Conservation (phyloP, 2,113 vertebrate genomes). For the Pitta sordida region DNA sequence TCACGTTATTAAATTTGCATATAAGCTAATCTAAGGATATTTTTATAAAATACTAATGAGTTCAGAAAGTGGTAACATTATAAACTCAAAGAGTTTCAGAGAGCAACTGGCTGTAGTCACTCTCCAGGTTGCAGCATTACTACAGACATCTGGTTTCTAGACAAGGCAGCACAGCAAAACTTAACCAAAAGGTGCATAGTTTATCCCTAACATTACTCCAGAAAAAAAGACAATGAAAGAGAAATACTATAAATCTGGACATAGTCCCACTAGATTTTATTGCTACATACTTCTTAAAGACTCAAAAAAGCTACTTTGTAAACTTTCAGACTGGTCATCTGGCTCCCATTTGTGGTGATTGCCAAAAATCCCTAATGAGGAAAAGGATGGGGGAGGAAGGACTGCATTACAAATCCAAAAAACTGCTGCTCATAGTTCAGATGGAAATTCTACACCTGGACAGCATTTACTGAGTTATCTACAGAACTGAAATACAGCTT, state of each 20-base stretch:
- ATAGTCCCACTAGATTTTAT: neutral
- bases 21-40: neutral
- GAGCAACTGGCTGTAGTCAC: neutral
- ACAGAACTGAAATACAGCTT: neutral
- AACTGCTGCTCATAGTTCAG: neutral
- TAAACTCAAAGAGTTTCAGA: neutral
- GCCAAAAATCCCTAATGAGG: neutral
- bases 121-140: neutral
- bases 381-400: neutral
- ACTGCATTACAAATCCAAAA: conserved; percentile 13
- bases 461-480: neutral
- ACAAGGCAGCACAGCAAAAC: neutral
- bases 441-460: neutral
- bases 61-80: neutral
- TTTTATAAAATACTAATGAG: neutral
- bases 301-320: neutral
- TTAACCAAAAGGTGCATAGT: neutral
- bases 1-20: neutral
- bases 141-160: conserved; percentile 6
- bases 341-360: conserved; percentile 42
- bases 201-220: neutral
- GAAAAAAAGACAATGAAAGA: neutral
- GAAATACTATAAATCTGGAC: neutral
- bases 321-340: conserved; percentile 16
- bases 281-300: neutral